phyloP scores from a whole-genome alignment of 2,888 invertebrate species.

The Cheiracanthium punctorium region DNA sequence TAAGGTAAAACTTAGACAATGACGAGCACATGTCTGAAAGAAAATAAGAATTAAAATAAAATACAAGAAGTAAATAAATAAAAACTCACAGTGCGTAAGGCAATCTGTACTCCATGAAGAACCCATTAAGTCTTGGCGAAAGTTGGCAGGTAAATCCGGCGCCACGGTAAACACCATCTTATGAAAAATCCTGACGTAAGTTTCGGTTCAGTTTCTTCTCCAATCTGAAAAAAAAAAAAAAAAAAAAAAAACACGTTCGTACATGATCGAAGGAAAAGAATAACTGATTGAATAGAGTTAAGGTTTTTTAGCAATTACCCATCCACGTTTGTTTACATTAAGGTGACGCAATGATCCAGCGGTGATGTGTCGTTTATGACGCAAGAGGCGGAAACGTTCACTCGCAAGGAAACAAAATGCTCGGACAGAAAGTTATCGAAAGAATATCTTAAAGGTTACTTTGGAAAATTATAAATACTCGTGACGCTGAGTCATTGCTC shows the following conservation, averaged over 20 bases:
- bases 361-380: slow-evolving; percentile 11
- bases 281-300: background rate
- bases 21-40: background rate
- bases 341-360: background rate
- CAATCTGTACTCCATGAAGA: slow-evolving; percentile 24
- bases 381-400: background rate
- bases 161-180: slow-evolving; percentile 4
- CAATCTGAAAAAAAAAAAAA: too few species aligned
- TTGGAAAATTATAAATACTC: too few species aligned
- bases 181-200: slow-evolving; percentile 17
- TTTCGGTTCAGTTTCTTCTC: slow-evolving; percentile 12
- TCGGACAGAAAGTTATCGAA: too few species aligned
- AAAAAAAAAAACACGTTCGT: slow-evolving; percentile 29
- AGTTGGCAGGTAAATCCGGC: slow-evolving; percentile 21
- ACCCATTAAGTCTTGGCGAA: background rate
- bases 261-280: slow-evolving; percentile 20
- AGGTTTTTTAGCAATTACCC: background rate
- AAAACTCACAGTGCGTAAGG: slow-evolving; percentile 3
- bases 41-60: background rate
- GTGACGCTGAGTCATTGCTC: too few species aligned
- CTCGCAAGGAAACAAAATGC: too few species aligned
- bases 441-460: too few species aligned
- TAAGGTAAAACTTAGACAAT: background rate
- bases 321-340: background rate
- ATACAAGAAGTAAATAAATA: background rate